A percentile compares a stretch with the other conserved stretches of the same genome.
These are phyloP conservation scores for Achlya flavicornis DNA, from an alignment of 2,888 invertebrate genomes.

Conservation along the genomic window DNA sequence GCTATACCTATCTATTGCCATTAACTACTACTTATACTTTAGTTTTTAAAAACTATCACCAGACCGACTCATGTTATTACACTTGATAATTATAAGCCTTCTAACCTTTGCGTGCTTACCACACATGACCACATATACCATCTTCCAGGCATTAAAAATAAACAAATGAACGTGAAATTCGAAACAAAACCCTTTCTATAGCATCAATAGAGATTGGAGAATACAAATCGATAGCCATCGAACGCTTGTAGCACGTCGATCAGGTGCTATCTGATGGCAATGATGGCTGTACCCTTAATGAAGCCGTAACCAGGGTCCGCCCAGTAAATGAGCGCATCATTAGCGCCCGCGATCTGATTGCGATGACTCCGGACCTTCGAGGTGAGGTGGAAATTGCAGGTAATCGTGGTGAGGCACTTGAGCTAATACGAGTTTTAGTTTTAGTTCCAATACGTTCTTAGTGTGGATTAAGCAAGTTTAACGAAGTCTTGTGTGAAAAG, in stretches of 20 bases:
- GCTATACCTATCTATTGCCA: not conserved
- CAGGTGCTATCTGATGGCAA: constrained; percentile 19
- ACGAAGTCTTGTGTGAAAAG: not conserved
- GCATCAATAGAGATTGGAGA: constrained; percentile 3
- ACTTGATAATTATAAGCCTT: no score
- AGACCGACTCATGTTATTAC: no score
- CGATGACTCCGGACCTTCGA: constrained; percentile 37
- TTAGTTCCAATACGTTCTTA: not conserved
- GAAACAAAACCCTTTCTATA: constrained; percentile 5
- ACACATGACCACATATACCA: no score
- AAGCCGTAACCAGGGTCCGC: constrained; percentile 17
- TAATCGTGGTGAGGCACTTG: constrained; percentile 7
- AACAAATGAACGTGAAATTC: no score
- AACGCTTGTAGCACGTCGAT: constrained; percentile 14
- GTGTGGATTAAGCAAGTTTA: no score
- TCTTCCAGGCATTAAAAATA: no score
- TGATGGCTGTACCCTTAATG: constrained; percentile 17
- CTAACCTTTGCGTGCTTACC: no score
- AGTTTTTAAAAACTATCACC: no score
- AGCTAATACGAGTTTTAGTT: not conserved
- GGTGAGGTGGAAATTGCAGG: constrained; percentile 10
- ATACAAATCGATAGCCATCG: constrained; percentile 9
- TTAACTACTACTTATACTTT: no score
- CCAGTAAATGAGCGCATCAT: constrained; percentile 42
- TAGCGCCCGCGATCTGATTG: constrained; percentile 40